Conservation (phyloP, 2,888 invertebrate genomes). For the Polydrusus cervinus region DNA sequence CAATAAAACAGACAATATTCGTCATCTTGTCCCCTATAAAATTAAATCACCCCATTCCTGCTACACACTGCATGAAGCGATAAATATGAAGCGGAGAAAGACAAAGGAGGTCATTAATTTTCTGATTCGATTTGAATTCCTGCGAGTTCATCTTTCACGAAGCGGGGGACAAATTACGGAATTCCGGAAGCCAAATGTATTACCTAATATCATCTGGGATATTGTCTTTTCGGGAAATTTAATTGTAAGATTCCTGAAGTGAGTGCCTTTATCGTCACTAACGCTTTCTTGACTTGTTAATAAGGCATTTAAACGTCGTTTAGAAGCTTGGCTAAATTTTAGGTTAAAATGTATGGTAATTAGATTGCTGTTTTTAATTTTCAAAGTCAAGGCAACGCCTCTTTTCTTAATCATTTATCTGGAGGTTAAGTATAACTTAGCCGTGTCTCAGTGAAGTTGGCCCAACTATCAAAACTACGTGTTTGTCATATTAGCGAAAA, state of each 20-base stretch:
- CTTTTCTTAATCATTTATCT: background rate
- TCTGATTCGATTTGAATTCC: conserved; percentile 64
- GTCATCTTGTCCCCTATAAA: conserved; percentile 13
- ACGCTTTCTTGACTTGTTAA: conserved; percentile 25
- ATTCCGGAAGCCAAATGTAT: conserved; percentile 68
- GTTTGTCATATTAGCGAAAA: too few species aligned
- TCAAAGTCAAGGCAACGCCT: background rate
- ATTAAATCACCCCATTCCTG: conserved; percentile 19
- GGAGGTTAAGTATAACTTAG: too few species aligned
- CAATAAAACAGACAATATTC: conserved; percentile 2
- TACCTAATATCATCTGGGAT: conserved; percentile 69
- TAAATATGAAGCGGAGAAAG: conserved; percentile 54
- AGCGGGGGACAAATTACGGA: conserved; percentile 65
- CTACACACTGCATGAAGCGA: conserved; percentile 42
- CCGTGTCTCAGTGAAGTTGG: too few species aligned
- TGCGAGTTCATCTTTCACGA: conserved; percentile 61
- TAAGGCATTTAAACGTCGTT: conserved; percentile 28
- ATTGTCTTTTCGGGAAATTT: conserved; percentile 67
- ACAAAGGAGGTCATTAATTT: conserved; percentile 61
- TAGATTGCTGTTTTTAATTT: background rate
- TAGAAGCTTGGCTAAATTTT: background rate
- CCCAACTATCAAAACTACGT: too few species aligned
- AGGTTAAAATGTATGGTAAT: conserved; percentile 7
- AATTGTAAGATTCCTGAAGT: conserved; percentile 58
- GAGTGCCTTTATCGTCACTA: conserved; percentile 41